Percentiles rank a stretch among this genome's conserved stretches.
These are phyloP conservation scores for Gorsachius goisagi DNA, from an alignment of 2,113 vertebrate genomes.

Conservation along the genomic window DNA sequence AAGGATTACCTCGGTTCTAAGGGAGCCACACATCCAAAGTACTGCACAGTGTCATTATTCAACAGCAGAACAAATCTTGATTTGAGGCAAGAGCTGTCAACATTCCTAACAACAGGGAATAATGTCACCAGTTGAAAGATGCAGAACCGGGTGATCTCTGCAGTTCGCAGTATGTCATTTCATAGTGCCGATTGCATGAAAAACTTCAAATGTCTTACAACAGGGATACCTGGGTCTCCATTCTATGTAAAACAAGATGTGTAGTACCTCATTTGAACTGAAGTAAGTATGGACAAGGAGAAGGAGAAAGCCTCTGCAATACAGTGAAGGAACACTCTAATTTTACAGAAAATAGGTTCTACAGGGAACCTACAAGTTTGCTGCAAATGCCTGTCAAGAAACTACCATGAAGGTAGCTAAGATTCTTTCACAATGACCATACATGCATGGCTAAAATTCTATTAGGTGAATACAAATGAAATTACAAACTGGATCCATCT, in stretches of 20 bases:
- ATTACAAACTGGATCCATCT: background rate
- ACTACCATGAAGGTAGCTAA: background rate
- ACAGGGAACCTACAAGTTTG: background rate
- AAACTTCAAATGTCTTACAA: background rate
- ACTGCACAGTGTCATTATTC: background rate
- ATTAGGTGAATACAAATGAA: background rate
- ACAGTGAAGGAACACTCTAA: background rate
- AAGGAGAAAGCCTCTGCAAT: background rate
- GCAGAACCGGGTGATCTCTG: background rate
- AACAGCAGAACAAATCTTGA: background rate
- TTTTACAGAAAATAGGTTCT: background rate
- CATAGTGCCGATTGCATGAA: background rate
- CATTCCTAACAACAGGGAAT: background rate
- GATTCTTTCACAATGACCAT: background rate
- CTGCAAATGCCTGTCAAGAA: background rate
- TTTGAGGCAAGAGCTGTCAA: background rate
- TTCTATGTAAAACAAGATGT: background rate
- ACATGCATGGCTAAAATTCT: background rate
- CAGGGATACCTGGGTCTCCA: background rate
- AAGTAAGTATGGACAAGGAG: background rate
- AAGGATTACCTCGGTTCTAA: background rate
- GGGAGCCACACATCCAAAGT: background rate
- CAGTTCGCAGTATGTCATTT: background rate
- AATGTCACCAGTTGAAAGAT: background rate
- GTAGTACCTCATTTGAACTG: background rate